These are phyloP conservation scores for Psettodes erumei DNA, from an alignment of 2,113 vertebrate genomes.

Conservation along the genomic window DNA sequence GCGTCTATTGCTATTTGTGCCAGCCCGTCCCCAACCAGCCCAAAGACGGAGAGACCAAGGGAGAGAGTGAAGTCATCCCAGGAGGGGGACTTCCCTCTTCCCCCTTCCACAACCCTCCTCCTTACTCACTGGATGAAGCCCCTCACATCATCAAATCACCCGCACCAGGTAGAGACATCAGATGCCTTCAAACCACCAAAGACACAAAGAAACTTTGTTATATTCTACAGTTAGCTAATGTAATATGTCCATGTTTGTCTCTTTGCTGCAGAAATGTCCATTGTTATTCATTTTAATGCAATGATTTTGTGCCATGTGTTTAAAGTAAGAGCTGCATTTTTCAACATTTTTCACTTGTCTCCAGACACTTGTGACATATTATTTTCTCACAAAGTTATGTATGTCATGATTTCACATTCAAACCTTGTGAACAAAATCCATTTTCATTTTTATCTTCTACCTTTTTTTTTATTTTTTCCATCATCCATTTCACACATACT, in stretches of 20 bases:
- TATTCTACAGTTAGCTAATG: neutral
- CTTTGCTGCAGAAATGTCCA: neutral
- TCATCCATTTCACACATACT: slow-evolving; percentile 48
- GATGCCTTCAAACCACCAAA: no score
- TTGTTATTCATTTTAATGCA: neutral
- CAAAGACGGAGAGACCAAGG: slow-evolving; percentile 45
- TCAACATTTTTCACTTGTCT: neutral
- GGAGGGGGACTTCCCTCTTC: neutral
- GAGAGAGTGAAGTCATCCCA: neutral
- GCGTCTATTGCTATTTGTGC: neutral
- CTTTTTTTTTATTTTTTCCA: neutral
- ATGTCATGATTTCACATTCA: neutral
- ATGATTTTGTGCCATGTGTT: neutral
- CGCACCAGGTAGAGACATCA: slow-evolving; percentile 65
- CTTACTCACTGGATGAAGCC: neutral
- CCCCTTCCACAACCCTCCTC: neutral
- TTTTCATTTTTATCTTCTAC: neutral
- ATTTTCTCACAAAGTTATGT: neutral
- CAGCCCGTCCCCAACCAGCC: slow-evolving; percentile 56
- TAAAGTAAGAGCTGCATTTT: neutral
- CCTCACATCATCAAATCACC: slow-evolving; percentile 58
- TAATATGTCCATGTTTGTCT: neutral
- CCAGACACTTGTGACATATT: neutral
- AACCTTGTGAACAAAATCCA: neutral
- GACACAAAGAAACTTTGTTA: no score